Percentiles rank a stretch among this genome's conserved stretches.
phyloP scores from a whole-genome alignment of 2,797 vertebrate species.

The Pipistrellus pygmaeus region DNA sequence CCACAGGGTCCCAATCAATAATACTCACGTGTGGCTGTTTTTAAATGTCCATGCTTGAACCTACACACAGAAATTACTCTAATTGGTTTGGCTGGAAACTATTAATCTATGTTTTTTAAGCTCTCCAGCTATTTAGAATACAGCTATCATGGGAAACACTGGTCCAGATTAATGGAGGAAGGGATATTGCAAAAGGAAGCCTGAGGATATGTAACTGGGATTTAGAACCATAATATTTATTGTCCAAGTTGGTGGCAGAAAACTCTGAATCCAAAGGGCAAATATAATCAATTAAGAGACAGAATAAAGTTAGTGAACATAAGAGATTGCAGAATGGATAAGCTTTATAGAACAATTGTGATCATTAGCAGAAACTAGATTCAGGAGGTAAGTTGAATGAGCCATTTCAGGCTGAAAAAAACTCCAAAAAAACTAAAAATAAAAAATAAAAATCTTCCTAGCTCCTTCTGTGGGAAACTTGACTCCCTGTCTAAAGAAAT shows the following conservation, averaged over 20 bases:
- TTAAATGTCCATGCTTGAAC: neutral
- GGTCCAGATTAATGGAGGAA: neutral
- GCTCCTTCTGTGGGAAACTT: neutral
- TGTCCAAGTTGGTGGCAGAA: constrained; percentile 32
- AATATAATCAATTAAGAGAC: constrained; percentile 34
- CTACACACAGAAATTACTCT: neutral
- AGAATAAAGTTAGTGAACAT: constrained; percentile 57
- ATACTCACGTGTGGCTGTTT: neutral
- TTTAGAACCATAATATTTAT: constrained; percentile 28
- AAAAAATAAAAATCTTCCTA: neutral
- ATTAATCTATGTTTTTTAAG: neutral
- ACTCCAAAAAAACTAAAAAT: too few relatives aligned
- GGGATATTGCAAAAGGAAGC: neutral
- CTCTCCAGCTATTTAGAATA: neutral
- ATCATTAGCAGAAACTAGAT: constrained; percentile 57
- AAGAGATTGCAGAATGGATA: constrained; percentile 9
- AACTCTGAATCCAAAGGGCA: neutral
- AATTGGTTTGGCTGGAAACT: neutral
- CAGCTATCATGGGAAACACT: neutral
- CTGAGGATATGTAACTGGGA: neutral
- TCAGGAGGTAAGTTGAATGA: constrained; percentile 1
- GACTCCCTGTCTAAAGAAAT: neutral
- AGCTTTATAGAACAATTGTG: neutral
- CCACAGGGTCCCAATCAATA: neutral
- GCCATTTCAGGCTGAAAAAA: neutral